These are phyloP conservation scores for Urocolius indicus DNA, from an alignment of 2,113 vertebrate species.

Conservation along the genomic window DNA sequence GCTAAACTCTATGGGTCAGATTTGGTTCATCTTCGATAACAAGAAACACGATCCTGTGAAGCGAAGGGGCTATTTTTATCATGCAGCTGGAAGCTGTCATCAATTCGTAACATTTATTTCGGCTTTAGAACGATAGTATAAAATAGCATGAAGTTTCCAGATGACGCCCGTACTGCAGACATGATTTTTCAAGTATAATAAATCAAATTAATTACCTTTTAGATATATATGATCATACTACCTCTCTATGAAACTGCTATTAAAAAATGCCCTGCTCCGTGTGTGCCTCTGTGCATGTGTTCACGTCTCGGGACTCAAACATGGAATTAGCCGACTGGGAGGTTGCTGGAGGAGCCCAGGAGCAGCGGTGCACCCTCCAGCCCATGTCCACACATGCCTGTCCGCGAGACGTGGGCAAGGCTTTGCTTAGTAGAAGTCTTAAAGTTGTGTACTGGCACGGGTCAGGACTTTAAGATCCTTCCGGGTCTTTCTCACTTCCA, in stretches of 20 bases:
- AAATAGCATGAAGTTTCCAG: slow-evolving; percentile 75
- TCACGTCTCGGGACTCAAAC: background rate
- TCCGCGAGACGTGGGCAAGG: background rate
- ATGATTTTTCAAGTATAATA: slow-evolving; percentile 69
- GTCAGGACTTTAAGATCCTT: background rate
- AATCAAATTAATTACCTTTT: slow-evolving; percentile 68
- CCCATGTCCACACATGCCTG: background rate
- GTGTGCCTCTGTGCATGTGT: background rate
- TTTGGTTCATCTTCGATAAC: slow-evolving; percentile 61
- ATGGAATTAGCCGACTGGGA: background rate
- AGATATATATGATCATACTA: slow-evolving; percentile 29
- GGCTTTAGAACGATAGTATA: slow-evolving; percentile 67
- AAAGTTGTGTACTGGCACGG: background rate
- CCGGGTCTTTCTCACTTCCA: background rate
- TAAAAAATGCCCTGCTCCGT: slow-evolving; percentile 1
- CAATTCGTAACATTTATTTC: slow-evolving; percentile 75
- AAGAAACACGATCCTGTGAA: slow-evolving; percentile 74
- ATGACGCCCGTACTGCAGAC: slow-evolving; percentile 60
- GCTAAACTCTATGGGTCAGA: slow-evolving; percentile 39
- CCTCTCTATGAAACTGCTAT: slow-evolving; percentile 22
- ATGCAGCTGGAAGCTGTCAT: slow-evolving; percentile 75
- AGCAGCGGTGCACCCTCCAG: background rate
- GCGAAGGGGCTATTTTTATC: slow-evolving; percentile 75
- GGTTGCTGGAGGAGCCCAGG: background rate
- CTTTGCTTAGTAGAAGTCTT: background rate